Evolutionary conservation across 2,888 invertebrate genomes (phyloP).

Genomic region (Cartodere bifasciata): DNA sequence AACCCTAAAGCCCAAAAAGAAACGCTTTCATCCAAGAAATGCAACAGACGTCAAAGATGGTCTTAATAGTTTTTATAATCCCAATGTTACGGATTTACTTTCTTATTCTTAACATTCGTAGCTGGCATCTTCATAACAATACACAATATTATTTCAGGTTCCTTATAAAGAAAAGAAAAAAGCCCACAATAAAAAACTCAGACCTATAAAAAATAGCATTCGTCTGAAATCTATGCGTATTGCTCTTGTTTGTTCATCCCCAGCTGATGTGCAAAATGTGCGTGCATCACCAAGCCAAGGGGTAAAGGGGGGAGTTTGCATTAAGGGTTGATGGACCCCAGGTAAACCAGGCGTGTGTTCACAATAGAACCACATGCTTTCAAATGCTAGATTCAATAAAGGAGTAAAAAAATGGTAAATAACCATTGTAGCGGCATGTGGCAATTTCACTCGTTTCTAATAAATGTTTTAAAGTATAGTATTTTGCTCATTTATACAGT

Average conservation of each 20-base stretch:
- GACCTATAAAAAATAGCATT: constrained; percentile 14
- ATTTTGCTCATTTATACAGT: no score
- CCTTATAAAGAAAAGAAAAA: constrained; percentile 19
- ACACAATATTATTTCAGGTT: constrained; percentile 30
- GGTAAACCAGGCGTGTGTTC: constrained; percentile 24
- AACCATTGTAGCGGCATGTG: constrained; percentile 29
- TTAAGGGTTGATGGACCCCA: constrained; percentile 27
- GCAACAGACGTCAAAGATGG: no score
- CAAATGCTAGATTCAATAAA: constrained; percentile 19
- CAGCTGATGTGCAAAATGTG: constrained; percentile 32
- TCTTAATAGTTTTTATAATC: no score
- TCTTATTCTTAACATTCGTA: constrained; percentile 23
- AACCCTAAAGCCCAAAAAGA: no score
- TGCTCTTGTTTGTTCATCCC: constrained; percentile 23
- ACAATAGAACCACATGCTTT: constrained; percentile 30
- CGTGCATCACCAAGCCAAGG: constrained; percentile 11
- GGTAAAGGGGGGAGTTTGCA: constrained; percentile 19
- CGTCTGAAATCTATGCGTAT: constrained; percentile 16
- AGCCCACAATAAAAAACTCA: constrained; percentile 9
- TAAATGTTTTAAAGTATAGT: no score
- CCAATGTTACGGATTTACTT: constrained; percentile 26
- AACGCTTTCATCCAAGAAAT: no score
- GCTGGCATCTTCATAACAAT: constrained; percentile 26
- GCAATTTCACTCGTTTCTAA: constrained; percentile 21
- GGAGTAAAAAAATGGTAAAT: constrained; percentile 29